A percentile compares a stretch with the other conserved stretches of the same genome.
Conservation (phyloP, 2,888 invertebrate genomes). For the Argynnis bischoffii region DNA sequence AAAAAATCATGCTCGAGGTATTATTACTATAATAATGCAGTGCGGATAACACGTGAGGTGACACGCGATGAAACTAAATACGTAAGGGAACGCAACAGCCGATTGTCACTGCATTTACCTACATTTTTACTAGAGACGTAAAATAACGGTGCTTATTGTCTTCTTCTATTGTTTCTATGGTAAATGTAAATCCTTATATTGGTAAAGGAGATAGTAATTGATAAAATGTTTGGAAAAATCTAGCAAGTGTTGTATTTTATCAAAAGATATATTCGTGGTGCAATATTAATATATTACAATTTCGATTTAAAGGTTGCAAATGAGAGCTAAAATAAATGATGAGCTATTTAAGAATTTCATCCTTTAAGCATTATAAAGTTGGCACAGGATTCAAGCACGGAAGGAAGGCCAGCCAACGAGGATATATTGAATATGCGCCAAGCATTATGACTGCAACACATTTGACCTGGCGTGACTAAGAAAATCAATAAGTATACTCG, state of each 20-base stretch:
- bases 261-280: too few relatives aligned
- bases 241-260: background rate
- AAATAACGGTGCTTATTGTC: too few relatives aligned
- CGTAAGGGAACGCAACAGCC: background rate
- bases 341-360: constrained; percentile 2
- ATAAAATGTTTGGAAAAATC: too few relatives aligned
- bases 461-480: constrained; percentile 19
- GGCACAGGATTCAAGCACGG: constrained; percentile 30
- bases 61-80: background rate
- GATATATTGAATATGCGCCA: constrained; percentile 32
- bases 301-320: background rate
- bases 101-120: too few relatives aligned
- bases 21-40: background rate
- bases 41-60: background rate
- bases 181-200: too few relatives aligned
- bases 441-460: constrained; percentile 22
- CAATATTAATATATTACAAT: too few relatives aligned
- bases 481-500: constrained; percentile 23
- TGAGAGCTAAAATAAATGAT: background rate
- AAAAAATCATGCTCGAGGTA: too few relatives aligned
- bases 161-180: too few relatives aligned
- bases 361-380: constrained; percentile 31
- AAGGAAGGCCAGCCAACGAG: constrained; percentile 32
- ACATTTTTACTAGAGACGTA: too few relatives aligned
- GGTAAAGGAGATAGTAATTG: too few relatives aligned